A percentile compares a stretch with the other conserved stretches of the same genome.
Conservation (phyloP, 2,113 vertebrate genomes). For the Sigmodon hispidus region DNA sequence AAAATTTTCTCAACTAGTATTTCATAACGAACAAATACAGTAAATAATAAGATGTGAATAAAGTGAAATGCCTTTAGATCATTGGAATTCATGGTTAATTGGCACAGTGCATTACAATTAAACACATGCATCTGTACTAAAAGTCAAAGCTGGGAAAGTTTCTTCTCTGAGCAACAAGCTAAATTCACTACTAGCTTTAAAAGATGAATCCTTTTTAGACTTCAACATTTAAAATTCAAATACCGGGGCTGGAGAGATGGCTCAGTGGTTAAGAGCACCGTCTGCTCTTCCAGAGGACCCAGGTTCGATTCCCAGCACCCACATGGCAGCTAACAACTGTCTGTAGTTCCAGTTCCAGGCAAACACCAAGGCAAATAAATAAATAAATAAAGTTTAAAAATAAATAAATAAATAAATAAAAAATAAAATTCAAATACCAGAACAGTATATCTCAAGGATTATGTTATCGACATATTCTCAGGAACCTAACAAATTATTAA, state of each 20-base stretch:
- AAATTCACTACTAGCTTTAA: not conserved
- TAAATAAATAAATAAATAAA: too few relatives aligned
- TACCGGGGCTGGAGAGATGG: too few relatives aligned
- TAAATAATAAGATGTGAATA: slow-evolving; percentile 28
- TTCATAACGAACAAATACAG: not conserved
- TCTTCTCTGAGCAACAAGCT: not conserved
- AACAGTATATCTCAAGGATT: not conserved
- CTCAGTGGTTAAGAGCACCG: too few relatives aligned
- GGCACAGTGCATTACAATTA: not conserved
- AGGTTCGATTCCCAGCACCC: too few relatives aligned
- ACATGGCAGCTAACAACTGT: too few relatives aligned
- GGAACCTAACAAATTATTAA: not conserved
- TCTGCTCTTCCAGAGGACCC: too few relatives aligned
- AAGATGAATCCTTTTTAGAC: not conserved
- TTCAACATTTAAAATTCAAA: not conserved
- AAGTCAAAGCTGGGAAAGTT: not conserved
- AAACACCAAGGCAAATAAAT: too few relatives aligned
- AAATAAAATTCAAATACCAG: too few relatives aligned
- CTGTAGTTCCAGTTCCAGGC: too few relatives aligned
- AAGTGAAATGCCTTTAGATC: slow-evolving; percentile 24
- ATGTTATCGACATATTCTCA: not conserved
- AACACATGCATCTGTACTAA: not conserved
- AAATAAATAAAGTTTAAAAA: too few relatives aligned
- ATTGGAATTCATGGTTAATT: slow-evolving; percentile 6
- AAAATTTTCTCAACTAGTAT: slow-evolving; percentile 41